Evolutionary conservation across 2,888 invertebrate species (phyloP), one percentile per base, ranked within the genome.

Genomic region (Eupithecia subfuscata): DNA sequence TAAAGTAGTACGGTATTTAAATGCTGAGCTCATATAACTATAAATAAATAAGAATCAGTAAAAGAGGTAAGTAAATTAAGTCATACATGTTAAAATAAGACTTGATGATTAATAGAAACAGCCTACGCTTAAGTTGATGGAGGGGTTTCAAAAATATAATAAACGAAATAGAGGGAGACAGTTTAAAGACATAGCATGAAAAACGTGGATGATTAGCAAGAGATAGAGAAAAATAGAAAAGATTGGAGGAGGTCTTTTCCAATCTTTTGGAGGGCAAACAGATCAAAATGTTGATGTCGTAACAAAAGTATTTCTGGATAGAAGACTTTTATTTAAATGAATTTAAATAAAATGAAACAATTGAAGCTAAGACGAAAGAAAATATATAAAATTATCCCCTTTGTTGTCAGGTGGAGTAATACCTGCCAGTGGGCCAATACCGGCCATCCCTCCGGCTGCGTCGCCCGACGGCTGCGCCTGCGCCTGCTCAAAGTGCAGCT

Each of bases 401-500:
- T 73, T 40, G 22, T 74, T 60, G 0, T 9, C 67, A 78, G 79
- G 78, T 72, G 79, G 77, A 9, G 70, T 78, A 34, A 64, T 76
- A 45, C 74, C 78, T 16, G 67, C 78, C 16, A 76, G 79, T n/a
- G 80, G 76, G 12, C 75, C 43, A 34, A 34, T 79, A 64, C 70
- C 75, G 1, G 75, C 37, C 37, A 30, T 77, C 60, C 71, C 75
- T 3, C n/a, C 74, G 14, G 71, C 76, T 45, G 37, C 67, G 14
- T 40, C 67, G 6, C 14, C 40, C 0, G 68, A 68, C 12, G 68
- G 43, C n/a, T 88, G 91, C 80, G 78, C 85, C n/a, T 82, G 84
- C 70, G 82, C 89, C 7, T 93, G 94, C 79, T 78, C 89, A 22
- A 85, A 90, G 2, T 93, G 94, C 81, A 83, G 86, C 1, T 94